Evolutionary conservation across 2,113 vertebrate species (phyloP).

Genomic region (Irena cyanogastra): DNA sequence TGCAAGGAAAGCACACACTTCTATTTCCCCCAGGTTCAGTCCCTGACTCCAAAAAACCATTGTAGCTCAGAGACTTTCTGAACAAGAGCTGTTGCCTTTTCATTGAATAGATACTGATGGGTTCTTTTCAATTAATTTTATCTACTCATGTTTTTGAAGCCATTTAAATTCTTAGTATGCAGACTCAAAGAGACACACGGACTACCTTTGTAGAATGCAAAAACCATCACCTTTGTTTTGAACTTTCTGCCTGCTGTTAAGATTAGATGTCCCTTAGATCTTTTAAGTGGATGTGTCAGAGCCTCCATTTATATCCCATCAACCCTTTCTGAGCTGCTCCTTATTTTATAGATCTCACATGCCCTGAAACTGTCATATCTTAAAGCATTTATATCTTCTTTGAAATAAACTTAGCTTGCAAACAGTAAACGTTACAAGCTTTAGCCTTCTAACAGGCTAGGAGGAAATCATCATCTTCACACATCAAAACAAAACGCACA

Average conservation of each 20-base stretch:
- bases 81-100: background rate
- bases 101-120: background rate
- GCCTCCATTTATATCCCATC: background rate
- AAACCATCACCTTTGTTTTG: background rate
- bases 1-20: background rate
- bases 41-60: background rate
- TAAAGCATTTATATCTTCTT: background rate
- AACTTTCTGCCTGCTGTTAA: background rate
- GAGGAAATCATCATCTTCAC: background rate
- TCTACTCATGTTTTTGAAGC: background rate
- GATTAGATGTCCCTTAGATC: background rate
- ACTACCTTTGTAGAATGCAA: background rate
- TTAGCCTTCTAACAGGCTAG: background rate
- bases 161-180: background rate
- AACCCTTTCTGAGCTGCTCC: background rate
- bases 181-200: background rate
- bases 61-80: background rate
- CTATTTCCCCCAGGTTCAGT: background rate
- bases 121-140: background rate
- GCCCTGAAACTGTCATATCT: background rate
- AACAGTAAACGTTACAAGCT: background rate
- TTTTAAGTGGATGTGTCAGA: background rate
- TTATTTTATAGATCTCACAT: background rate
- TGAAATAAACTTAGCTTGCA: background rate
- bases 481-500: background rate